Evolutionary conservation across 1,140 invertebrate genomes (phyloP).

Genomic region (Acromyrmex charruanus): DNA sequence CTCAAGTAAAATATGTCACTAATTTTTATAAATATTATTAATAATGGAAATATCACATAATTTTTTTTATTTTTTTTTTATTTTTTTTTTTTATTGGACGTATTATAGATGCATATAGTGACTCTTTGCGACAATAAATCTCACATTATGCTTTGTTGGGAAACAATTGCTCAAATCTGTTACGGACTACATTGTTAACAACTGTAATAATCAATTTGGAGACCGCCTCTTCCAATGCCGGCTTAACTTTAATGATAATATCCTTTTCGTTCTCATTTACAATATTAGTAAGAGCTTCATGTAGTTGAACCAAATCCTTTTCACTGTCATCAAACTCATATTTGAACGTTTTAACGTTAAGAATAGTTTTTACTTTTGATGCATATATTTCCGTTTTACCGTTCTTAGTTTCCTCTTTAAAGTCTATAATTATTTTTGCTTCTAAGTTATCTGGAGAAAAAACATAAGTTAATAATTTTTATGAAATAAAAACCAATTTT

Average conservation of each 20-base stretch:
- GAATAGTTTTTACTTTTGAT: background rate
- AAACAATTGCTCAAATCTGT: background rate
- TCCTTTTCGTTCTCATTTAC: background rate
- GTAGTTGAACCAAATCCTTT: background rate
- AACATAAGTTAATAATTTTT: background rate
- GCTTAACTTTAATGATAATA: background rate
- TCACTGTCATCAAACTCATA: background rate
- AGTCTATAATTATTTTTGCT: background rate
- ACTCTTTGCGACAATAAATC: too few species aligned
- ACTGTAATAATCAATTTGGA: background rate
- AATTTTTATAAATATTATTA: too few species aligned
- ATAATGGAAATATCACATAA: too few species aligned
- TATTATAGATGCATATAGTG: too few species aligned
- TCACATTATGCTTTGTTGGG: background rate
- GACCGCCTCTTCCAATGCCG: background rate
- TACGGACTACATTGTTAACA: background rate
- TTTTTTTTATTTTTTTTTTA: too few species aligned
- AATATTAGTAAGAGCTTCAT: background rate
- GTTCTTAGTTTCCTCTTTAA: background rate
- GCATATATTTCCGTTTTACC: background rate
- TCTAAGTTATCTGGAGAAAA: background rate
- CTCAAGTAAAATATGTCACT: too few species aligned
- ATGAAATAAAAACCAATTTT: background rate
- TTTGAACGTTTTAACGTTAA: background rate
- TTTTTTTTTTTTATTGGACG: too few species aligned